phyloP scores from a whole-genome alignment of 64 coral and sea anemone species.

The Porites australiensis region DNA sequence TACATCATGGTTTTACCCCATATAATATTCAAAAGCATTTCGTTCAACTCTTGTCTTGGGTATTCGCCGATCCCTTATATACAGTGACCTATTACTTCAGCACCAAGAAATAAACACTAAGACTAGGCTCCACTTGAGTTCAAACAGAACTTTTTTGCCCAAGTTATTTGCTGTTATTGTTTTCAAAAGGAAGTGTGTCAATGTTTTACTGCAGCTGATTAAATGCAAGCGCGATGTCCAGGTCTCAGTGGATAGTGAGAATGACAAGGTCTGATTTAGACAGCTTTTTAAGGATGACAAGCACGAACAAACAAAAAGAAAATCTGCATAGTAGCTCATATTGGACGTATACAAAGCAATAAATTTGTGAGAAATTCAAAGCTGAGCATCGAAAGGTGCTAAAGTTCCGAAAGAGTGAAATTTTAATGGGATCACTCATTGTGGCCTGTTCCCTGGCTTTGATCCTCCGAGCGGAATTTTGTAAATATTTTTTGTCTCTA shows the following conservation, averaged over 20 bases:
- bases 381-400: too few species aligned
- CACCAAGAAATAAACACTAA: not conserved
- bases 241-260: not conserved
- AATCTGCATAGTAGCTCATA: too few species aligned
- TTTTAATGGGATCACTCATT: too few species aligned
- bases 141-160: not conserved
- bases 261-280: not conserved
- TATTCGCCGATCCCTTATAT: not conserved
- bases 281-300: conserved; percentile 27
- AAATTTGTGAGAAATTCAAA: too few species aligned
- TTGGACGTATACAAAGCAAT: too few species aligned
- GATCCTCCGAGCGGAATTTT: too few species aligned
- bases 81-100: not conserved
- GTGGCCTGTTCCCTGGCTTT: too few species aligned
- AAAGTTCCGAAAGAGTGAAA: too few species aligned
- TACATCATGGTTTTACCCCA: not conserved
- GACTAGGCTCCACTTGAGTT: too few species aligned
- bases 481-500: too few species aligned
- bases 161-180: not conserved
- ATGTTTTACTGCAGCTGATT: not conserved
- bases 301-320: not conserved
- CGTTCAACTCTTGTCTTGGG: not conserved
- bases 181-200: not conserved
- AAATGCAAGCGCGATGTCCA: not conserved
- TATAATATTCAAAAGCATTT: not conserved